Base-by-base conservation (phyloP, 1,140 invertebrate species). In the Meteorus sp. region DNA sequence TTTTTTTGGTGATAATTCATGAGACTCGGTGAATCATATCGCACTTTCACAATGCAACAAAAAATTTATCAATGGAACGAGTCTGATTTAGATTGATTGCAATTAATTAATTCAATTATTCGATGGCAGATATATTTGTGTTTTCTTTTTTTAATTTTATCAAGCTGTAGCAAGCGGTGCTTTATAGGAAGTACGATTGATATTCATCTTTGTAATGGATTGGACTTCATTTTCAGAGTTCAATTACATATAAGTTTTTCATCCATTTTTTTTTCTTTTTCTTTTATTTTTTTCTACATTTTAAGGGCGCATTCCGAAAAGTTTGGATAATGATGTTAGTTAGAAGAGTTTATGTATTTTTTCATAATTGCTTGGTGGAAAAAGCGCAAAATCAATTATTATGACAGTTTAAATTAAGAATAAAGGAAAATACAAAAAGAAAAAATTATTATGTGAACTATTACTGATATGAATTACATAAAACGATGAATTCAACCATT, bases 401-500 rank as follows among this genome's bases (percentile, higher is more conserved):
- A 5, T 29, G 9, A 5, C 9, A 5, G 27, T 9, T 5, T 5
- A 4, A 29, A 29, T 5, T 29, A 29, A 5, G 27, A 29, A 29
- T 29, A 29, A 29, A 51, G 33, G 11, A 20, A 11, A 51, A 51
- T 29, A 44, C 52, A 62, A 56, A 61, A 27, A 17, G 4, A 55
- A 55, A 62, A 64, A 67, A 53, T 70, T 63, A 68, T 69, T 66
- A 64, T 68, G 69, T 74, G 65, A 29, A 9, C 9, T 4, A 29
- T 29, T 5, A n/a, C n/a, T n/a, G n/a, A n/a, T n/a, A n/a, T n/a
- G n/a, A n/a, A n/a, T n/a, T n/a, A n/a, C n/a, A n/a, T n/a, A n/a
- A n/a, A n/a, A n/a, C n/a, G n/a, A n/a, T n/a, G n/a, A n/a, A n/a
- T n/a, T n/a, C n/a, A 63, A 59, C 68, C 66, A 67, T 69, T 53